Percentiles rank a stretch among this genome's conserved stretches.
phyloP scores from a whole-genome alignment of 30 jellyfish, hydroid and myxozoan species.

The Chrysaora quinquecirrha region DNA sequence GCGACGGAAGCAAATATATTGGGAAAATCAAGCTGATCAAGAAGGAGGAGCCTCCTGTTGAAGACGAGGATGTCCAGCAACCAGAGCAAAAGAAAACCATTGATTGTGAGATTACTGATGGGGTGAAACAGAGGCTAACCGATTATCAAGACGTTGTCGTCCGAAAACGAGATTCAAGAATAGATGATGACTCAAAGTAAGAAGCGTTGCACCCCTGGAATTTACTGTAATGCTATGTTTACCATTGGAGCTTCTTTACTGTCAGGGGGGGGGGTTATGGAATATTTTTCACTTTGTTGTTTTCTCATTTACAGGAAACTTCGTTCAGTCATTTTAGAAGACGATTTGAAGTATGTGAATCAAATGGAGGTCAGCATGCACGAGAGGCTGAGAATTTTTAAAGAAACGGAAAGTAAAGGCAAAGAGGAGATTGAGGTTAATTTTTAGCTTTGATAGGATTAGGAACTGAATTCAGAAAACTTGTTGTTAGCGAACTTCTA shows the following conservation, averaged over 20 bases:
- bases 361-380: conserved; percentile 68
- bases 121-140: conserved; percentile 50
- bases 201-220: neutral
- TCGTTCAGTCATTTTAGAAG: conserved; percentile 46
- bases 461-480: too few relatives aligned
- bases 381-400: conserved; percentile 53
- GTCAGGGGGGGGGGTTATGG: too few relatives aligned
- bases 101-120: conserved; percentile 55
- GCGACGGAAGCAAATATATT: conserved; percentile 63
- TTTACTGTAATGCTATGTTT: too few relatives aligned
- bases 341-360: conserved; percentile 47
- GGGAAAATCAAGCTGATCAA: conserved; percentile 68
- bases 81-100: conserved; percentile 17
- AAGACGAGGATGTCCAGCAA: conserved; percentile 26
- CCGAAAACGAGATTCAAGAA: conserved; percentile 22
- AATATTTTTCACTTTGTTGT: too few relatives aligned
- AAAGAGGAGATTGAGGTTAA: conserved; percentile 56
- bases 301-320: too few relatives aligned
- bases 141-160: conserved; percentile 50
- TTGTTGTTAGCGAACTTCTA: too few relatives aligned
- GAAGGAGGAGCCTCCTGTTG: conserved; percentile 47
- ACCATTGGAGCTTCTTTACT: too few relatives aligned
- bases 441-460: too few relatives aligned
- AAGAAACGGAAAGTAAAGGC: conserved; percentile 49
- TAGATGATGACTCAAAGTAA: conserved; percentile 24